Base-by-base conservation (phyloP, 2,797 vertebrate genomes). In the Triplophysa bombifrons region DNA sequence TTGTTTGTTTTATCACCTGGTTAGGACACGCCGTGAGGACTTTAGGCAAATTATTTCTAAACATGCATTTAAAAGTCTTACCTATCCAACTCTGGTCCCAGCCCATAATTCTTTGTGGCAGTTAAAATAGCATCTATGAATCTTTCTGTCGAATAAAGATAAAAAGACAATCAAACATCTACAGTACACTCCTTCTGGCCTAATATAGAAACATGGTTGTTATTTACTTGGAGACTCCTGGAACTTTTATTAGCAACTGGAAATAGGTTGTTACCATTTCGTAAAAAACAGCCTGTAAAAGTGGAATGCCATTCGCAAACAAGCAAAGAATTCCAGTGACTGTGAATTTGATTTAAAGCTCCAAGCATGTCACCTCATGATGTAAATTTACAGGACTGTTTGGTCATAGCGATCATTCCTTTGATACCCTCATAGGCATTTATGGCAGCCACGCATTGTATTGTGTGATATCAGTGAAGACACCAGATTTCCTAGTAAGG, bases 391-490 rank as follows among this genome's bases (percentile, higher is more conserved):
- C 55, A 10, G 72, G 64, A 65, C 78, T 91, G 91, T 93, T 93
- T 91, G 90, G 88, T 84, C 90, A 90, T 89, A 84, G 89, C 75
- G 2, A 27, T 46, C 90, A 92, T 93, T 91, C 88, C 83, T 90
- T 85, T 60, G 78, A 85, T 87, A 87, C 87, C 90, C 71, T 34
- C 22, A 65, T 3, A 78, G 74, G 80, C 70, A 84, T 90, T 87
- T 76, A 61, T 76, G 19, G 69, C 38, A 76, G 30, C 60, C 66
- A 76, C 38, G 51, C 71, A 27, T 30, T 63, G 44, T 64, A 58
- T 46, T 17, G n/a, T 55, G n/a, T 69, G 72, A 75, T 71, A 60
- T 48, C 76, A 58, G 22, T 10, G 20, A 58, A 75, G 60, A 58
- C 60, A 58, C 58, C 44, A 46, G 22, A 55, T 53, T 75, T 80